Conservation (phyloP, 1,140 invertebrate genomes). For the Teleopsis dalmanni region DNA sequence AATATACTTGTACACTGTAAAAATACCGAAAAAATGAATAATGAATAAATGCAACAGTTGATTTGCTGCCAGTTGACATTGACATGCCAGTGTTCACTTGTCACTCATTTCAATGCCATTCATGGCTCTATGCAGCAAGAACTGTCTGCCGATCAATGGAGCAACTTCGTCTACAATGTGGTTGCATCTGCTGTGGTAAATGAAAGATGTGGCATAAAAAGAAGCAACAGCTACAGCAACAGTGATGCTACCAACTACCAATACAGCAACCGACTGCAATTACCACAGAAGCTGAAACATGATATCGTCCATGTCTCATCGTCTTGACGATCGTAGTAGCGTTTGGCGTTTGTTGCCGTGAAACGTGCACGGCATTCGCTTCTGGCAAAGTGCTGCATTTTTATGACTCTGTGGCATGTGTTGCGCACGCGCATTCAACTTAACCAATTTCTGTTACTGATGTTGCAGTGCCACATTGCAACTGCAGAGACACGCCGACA, state of each 20-base stretch:
- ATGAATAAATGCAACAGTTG: background rate
- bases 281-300: too few species aligned
- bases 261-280: too few species aligned
- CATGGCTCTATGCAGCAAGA: background rate
- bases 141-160: conserved; percentile 1
- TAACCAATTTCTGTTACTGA: background rate
- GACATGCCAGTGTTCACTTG: background rate
- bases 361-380: too few species aligned
- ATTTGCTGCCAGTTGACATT: background rate
- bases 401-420: background rate
- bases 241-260: too few species aligned
- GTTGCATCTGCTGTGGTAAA: too few species aligned
- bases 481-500: background rate
- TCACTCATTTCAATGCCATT: background rate
- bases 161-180: background rate
- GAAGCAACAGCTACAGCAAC: too few species aligned
- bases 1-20: too few species aligned
- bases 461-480: background rate
- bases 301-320: too few species aligned
- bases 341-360: background rate
- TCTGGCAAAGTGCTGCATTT: too few species aligned
- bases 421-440: conserved; percentile 4
- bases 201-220: too few species aligned
- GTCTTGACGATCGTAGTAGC: too few species aligned
- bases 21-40: too few species aligned